These are phyloP conservation scores for Euzophera pinguis DNA, from an alignment of 2,888 invertebrate species.

Conservation along the genomic window DNA sequence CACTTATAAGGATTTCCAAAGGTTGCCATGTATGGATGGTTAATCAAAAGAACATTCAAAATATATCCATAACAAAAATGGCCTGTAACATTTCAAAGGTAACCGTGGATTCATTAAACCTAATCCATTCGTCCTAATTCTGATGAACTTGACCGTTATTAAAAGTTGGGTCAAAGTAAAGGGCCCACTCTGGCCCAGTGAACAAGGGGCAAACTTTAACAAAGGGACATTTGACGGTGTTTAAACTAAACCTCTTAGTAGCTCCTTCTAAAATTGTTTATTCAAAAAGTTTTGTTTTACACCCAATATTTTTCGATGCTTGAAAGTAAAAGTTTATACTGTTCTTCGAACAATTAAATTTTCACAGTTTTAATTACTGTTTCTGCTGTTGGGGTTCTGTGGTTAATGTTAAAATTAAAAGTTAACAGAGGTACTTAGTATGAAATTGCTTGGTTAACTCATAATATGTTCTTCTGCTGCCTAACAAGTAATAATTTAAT, in stretches of 20 bases:
- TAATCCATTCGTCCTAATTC: background rate
- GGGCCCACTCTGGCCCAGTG: background rate
- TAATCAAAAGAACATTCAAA: background rate
- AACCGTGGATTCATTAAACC: background rate
- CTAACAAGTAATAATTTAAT: too few relatives aligned
- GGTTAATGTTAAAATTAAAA: too few relatives aligned
- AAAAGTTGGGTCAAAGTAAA: background rate
- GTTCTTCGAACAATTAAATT: too few relatives aligned
- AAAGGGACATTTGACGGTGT: slow-evolving; percentile 8
- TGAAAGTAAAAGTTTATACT: too few relatives aligned
- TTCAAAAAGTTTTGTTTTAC: background rate
- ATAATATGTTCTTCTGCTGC: too few relatives aligned
- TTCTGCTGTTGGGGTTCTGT: too few relatives aligned
- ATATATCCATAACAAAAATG: background rate
- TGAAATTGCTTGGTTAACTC: too few relatives aligned
- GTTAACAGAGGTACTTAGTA: too few relatives aligned
- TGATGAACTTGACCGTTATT: slow-evolving; percentile 1
- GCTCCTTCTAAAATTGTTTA: background rate
- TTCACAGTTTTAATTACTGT: too few relatives aligned
- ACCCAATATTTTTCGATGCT: background rate
- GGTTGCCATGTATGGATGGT: too few relatives aligned
- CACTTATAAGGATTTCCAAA: too few relatives aligned
- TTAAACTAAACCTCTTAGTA: slow-evolving; percentile 3
- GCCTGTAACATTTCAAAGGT: background rate
- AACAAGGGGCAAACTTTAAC: slow-evolving; percentile 1